Base-by-base conservation (phyloP, 2,888 invertebrate species). In the Dryadula phaetusa region DNA sequence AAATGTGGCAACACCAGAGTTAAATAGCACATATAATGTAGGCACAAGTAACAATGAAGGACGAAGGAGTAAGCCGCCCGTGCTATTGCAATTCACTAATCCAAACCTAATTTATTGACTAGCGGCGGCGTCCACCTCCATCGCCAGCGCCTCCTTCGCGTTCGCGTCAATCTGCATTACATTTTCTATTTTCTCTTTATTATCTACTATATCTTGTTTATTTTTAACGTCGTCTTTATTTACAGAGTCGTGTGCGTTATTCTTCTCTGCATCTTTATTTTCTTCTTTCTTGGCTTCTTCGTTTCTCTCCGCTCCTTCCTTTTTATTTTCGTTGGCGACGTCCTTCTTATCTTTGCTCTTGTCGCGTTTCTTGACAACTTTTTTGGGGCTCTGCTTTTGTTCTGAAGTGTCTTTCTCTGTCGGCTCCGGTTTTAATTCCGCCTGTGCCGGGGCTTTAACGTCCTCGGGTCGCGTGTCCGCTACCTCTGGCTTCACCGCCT, bases 101-200 rank as follows among this genome's bases (percentile, higher is more conserved):
- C 84, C 83, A 79, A 82, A 82, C 83, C 87, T 84, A 78, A 81
- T 85, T 88, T 90, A 92, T 90, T 92, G 92, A 92, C 93, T 92
- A 92, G 92, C 84, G 82, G 87, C 90, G 84, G 83, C 84, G 52
- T 93, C 93, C 61, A 93, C 85, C 74, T 93, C 93, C 93, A 93
- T 93, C 62, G 81, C 77, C 75, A 85, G 88, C 71, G 82, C 87
- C n/a, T 72, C 76, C 64, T 78, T 78, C 44, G 72, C 70, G 37
- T 77, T 77, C 42, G 70, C 70, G 34, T 79, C 79, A 8, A 76
- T 72, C 70, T 77, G 77, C 76, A 77, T 78, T 7, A 72, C 66
- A 58, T 80, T 78, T 40, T 67, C 28, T 66, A 75, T 75, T 10
- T 65, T 81, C 34, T 78, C 78, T 64, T 74, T 74, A 54, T 74